Evolutionary conservation across 2,113 vertebrate genomes (phyloP).

Genomic region (Pelodiscus sinensis): DNA sequence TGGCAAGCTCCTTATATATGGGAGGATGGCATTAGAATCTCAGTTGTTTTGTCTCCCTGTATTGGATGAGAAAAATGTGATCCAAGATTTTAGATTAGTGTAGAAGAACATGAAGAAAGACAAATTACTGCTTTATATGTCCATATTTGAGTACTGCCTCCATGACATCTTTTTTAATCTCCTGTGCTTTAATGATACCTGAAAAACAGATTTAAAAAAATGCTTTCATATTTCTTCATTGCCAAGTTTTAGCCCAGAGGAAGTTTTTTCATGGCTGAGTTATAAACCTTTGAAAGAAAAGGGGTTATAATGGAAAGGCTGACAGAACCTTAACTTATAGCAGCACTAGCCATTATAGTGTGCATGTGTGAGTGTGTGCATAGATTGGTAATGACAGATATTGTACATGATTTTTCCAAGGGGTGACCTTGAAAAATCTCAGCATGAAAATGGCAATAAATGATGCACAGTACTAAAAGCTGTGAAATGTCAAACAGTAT

Average conservation of each 20-base stretch:
- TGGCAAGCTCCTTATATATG: not conserved
- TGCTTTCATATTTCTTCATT: not conserved
- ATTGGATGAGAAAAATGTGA: not conserved
- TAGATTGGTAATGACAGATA: not conserved
- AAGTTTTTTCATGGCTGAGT: not conserved
- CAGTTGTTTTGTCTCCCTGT: not conserved
- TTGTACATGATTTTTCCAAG: not conserved
- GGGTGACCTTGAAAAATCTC: constrained; percentile 45
- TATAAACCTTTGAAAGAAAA: constrained; percentile 20
- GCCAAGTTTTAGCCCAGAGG: not conserved
- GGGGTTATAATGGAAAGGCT: not conserved
- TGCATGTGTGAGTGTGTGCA: not conserved
- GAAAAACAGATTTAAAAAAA: not conserved
- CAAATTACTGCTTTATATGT: not conserved
- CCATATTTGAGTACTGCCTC: not conserved
- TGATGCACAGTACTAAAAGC: not conserved
- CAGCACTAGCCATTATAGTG: not conserved
- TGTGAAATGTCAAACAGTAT: not conserved
- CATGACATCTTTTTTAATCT: not conserved
- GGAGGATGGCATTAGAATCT: not conserved
- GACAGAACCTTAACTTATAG: not conserved
- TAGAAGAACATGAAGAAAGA: not conserved
- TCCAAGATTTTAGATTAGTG: not conserved
- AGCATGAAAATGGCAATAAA: not conserved
- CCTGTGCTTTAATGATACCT: not conserved